Evolutionary conservation across 1,140 invertebrate species (phyloP), one percentile per base, ranked within the genome.

Genomic region (Lasioglossum albipes): DNA sequence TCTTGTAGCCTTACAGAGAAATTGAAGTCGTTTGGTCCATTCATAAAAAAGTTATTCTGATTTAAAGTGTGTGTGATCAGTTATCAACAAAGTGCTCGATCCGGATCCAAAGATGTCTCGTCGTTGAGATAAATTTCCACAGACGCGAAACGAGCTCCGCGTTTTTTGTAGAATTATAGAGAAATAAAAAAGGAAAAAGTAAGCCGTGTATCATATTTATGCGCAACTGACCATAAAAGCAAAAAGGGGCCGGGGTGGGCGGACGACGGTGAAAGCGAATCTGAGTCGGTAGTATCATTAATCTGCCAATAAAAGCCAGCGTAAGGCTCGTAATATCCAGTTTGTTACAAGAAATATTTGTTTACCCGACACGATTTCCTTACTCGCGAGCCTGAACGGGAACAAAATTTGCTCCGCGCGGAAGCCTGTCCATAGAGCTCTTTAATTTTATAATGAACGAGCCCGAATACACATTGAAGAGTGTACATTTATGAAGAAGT

Each of bases 211-310:
- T 81, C 42, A 75, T 75, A 80, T 81, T 81, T 69, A 81, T 76
- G 36, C 57, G 71, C 79, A 74, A 81, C 66, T 54, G 22, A 18
- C 45, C 71, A 71, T 75, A 79, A 79, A 59, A 49, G 64, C 74
- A 61, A 62, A 79, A 79, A n/a, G 71, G 71, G 71, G 49, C 57
- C 71, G 65, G 66, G 66, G 73, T 69, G 73, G 79, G 70, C 45
- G 79, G 61, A 64, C 61, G 71, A 65, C 74, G 84, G 79, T 86
- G 83, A 85, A 86, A 85, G 84, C 81, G 79, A 86, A 82, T 82
- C 76, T 70, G 76, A 85, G 67, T 74, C 65, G 75, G 65, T 81
- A 64, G 66, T 69, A 76, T 76, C 57, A 81, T 76, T 81, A 76
- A 81, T 81, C 73, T 69, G 73, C 65, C 73, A 69, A 81, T 69